Conservation (phyloP, 2,113 vertebrate genomes). For the Potamarius usumacintae region DNA sequence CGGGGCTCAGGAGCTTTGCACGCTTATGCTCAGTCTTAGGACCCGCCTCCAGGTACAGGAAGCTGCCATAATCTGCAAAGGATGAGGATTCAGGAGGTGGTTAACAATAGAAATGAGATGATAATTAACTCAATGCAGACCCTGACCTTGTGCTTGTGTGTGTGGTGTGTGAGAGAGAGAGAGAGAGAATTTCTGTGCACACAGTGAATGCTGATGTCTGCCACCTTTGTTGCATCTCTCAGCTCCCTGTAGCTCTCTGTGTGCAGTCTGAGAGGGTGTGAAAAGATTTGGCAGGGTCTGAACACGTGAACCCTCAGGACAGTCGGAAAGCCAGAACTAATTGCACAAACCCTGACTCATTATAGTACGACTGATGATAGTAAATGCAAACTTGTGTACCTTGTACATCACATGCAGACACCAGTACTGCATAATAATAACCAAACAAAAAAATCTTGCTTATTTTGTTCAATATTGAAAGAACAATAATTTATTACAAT, state of each 20-base stretch:
- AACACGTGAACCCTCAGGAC: slow-evolving; percentile 12
- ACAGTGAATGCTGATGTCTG: not conserved
- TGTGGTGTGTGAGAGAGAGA: not conserved
- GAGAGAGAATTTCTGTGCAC: slow-evolving; percentile 5
- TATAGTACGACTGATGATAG: not conserved
- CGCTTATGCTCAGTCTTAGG: slow-evolving; percentile 79
- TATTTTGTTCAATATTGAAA: not conserved
- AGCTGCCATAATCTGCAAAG: slow-evolving; percentile 78
- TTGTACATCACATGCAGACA: not conserved
- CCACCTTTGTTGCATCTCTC: slow-evolving; percentile 5
- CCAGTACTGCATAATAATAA: not conserved
- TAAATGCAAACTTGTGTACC: slow-evolving; percentile 16
- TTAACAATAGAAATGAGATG: not conserved
- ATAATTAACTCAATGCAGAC: not conserved
- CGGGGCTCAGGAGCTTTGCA: slow-evolving; percentile 86
- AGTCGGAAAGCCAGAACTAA: slow-evolving; percentile 10
- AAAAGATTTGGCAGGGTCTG: slow-evolving; percentile 19
- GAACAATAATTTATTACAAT: not conserved
- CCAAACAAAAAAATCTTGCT: not conserved
- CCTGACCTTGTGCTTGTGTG: not conserved
- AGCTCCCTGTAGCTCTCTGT: slow-evolving; percentile 7
- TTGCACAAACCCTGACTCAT: not conserved
- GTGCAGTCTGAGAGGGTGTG: slow-evolving; percentile 28
- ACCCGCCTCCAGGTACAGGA: slow-evolving; percentile 83
- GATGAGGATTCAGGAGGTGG: not conserved